A percentile compares a stretch with the other conserved stretches of the same genome.
These are phyloP conservation scores for Lampropteryx suffumata DNA, from an alignment of 2,888 invertebrate genomes.

Conservation along the genomic window DNA sequence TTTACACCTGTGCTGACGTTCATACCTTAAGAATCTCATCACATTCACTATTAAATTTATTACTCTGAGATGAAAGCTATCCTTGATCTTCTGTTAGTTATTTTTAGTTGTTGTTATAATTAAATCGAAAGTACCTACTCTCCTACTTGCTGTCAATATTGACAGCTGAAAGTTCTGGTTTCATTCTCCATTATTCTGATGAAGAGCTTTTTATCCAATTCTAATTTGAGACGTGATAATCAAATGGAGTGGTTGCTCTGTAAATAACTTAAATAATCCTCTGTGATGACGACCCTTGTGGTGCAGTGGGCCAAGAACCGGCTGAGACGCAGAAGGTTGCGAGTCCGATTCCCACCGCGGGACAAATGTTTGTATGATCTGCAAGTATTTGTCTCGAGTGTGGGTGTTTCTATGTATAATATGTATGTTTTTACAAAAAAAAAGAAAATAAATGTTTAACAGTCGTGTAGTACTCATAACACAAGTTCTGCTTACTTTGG, in stretches of 20 bases:
- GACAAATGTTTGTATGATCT: too few species aligned
- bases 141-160: conserved; percentile 22
- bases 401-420: too few species aligned
- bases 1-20: too few species aligned
- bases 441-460: too few species aligned
- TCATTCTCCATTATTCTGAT: conserved; percentile 19
- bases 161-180: conserved; percentile 40
- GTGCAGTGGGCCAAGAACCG: too few species aligned
- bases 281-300: too few species aligned
- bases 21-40: neutral
- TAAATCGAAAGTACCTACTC: conserved; percentile 42
- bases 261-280: neutral
- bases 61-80: conserved; percentile 45
- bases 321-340: too few species aligned
- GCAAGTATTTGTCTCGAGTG: too few species aligned
- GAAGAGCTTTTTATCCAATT: conserved; percentile 29
- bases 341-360: too few species aligned
- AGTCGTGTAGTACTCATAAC: too few species aligned
- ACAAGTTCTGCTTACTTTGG: too few species aligned
- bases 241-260: conserved; percentile 12
- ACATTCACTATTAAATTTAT: neutral
- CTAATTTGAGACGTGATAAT: conserved; percentile 29
- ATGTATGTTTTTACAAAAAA: too few species aligned
- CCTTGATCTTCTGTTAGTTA: conserved; percentile 38
- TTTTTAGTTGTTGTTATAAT: conserved; percentile 48